These are phyloP conservation scores for Clistopyga incitator DNA, from an alignment of 2,888 invertebrate species.

Conservation along the genomic window DNA sequence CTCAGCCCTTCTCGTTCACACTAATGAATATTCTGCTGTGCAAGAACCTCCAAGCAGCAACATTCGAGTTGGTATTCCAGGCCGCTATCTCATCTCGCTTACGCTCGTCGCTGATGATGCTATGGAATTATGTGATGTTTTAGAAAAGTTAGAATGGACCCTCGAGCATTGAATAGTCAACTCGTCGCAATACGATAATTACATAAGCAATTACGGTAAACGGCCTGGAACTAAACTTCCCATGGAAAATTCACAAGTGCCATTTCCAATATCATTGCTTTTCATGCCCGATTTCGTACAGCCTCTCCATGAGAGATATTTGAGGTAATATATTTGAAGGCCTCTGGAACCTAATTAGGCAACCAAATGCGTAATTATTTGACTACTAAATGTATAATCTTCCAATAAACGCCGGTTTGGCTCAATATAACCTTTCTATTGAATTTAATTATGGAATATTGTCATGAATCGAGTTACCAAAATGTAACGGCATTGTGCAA, in stretches of 20 bases:
- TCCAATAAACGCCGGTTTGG: neutral
- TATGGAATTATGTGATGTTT: neutral
- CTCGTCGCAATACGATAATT: neutral
- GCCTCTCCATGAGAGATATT: neutral
- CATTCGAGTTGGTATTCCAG: neutral
- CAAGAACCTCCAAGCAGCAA: neutral
- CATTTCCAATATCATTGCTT: constrained; percentile 5
- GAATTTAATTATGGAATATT: neutral
- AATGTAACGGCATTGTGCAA: neutral
- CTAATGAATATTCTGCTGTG: constrained; percentile 35
- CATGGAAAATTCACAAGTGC: neutral
- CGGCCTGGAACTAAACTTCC: neutral
- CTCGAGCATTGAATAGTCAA: neutral
- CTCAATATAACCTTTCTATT: neutral
- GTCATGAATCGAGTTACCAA: neutral
- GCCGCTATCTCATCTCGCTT: neutral
- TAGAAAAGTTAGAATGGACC: neutral
- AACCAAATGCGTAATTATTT: neutral
- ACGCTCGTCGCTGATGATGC: neutral
- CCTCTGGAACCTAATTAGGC: neutral
- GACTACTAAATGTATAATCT: neutral
- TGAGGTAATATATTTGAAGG: neutral
- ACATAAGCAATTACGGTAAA: constrained; percentile 20
- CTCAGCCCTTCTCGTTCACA: constrained; percentile 8
- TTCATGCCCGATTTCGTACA: neutral